Percentiles rank a stretch among this genome's conserved stretches.
Conservation (phyloP, 2,888 invertebrate species). For the Zygaena filipendulae region DNA sequence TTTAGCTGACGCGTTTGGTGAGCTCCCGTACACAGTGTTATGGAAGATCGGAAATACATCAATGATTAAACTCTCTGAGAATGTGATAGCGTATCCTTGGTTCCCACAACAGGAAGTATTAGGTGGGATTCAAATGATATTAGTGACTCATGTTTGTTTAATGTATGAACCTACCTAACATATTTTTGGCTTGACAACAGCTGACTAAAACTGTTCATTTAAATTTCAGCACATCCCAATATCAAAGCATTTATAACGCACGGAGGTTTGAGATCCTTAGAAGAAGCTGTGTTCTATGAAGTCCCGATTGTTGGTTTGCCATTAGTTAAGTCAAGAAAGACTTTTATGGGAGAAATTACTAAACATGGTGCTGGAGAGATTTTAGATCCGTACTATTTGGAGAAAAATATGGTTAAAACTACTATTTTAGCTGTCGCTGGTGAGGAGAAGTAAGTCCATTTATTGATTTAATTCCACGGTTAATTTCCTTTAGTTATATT, state of each 20-base stretch:
- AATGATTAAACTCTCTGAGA: conserved; percentile 42
- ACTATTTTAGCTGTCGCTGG: conserved; percentile 30
- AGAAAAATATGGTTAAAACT: conserved; percentile 37
- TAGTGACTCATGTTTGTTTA: no score
- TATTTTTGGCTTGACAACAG: no score
- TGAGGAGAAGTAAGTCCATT: conserved; percentile 35
- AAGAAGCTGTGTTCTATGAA: conserved; percentile 52
- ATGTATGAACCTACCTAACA: no score
- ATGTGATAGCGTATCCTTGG: conserved; percentile 57
- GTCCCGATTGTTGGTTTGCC: conserved; percentile 54
- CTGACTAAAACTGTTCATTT: no score
- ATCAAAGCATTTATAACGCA: conserved; percentile 52
- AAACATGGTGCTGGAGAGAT: conserved; percentile 45
- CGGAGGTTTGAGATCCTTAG: conserved; percentile 52
- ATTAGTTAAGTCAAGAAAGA: conserved; percentile 35
- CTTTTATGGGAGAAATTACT: conserved; percentile 44
- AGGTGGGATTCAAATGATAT: conserved; percentile 40
- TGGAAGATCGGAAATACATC: conserved; percentile 63
- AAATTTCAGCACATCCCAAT: conserved; percentile 46
- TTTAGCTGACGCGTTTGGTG: conserved; percentile 49
- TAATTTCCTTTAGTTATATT: no score
- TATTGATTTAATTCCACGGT: conserved; percentile 3
- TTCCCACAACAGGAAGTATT: conserved; percentile 67
- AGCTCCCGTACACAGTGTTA: conserved; percentile 55
- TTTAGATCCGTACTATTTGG: conserved; percentile 40